These are phyloP conservation scores for Carassius auratus DNA, from an alignment of 2,113 vertebrate genomes.

Conservation along the genomic window DNA sequence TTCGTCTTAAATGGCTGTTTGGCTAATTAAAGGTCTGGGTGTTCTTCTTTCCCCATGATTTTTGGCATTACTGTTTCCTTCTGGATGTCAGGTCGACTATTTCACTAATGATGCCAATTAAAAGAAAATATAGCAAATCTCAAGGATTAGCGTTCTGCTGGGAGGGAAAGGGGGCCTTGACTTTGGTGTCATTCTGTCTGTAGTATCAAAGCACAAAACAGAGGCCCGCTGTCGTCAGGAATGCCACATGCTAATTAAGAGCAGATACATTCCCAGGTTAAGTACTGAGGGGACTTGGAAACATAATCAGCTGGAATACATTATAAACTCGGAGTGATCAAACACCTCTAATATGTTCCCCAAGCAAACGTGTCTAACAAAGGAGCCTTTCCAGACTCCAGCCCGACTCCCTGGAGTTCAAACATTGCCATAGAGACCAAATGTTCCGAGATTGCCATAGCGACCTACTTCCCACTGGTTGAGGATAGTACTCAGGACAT, in stretches of 20 bases:
- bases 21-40: slow-evolving; percentile 60
- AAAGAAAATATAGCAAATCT: slow-evolving; percentile 72
- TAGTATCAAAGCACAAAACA: slow-evolving; percentile 67
- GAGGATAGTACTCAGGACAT: slow-evolving; percentile 39
- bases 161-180: slow-evolving; percentile 21
- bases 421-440: slow-evolving; percentile 39
- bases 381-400: background rate
- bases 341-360: slow-evolving; percentile 50
- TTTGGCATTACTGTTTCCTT: slow-evolving; percentile 59
- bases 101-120: slow-evolving; percentile 78
- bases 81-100: slow-evolving; percentile 63
- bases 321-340: slow-evolving; percentile 54
- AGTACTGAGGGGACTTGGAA: slow-evolving; percentile 60
- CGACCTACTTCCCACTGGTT: slow-evolving; percentile 45
- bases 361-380: slow-evolving; percentile 5
- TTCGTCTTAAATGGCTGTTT: slow-evolving; percentile 41
- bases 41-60: slow-evolving; percentile 44
- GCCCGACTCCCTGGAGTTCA: slow-evolving; percentile 1
- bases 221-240: slow-evolving; percentile 53
- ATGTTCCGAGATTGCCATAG: slow-evolving; percentile 16
- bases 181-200: slow-evolving; percentile 25
- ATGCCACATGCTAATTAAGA: slow-evolving; percentile 64
- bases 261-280: slow-evolving; percentile 62
- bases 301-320: slow-evolving; percentile 22
- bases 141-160: slow-evolving; percentile 70